A percentile compares a stretch with the other conserved stretches of the same genome.
Evolutionary conservation across 2,797 vertebrate genomes (phyloP).

Genomic region (Chelon auratus): DNA sequence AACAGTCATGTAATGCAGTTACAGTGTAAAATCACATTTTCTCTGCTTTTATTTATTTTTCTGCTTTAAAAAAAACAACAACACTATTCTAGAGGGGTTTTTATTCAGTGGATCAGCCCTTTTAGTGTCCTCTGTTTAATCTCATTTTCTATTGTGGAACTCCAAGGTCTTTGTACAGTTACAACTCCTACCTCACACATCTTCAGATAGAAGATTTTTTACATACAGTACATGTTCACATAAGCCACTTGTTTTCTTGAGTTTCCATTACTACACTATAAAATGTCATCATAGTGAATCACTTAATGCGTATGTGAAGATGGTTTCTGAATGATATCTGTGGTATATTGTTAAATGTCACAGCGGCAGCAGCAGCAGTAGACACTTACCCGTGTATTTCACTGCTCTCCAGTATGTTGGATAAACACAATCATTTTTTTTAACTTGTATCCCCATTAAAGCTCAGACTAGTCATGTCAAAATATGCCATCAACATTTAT

Average conservation of each 20-base stretch:
- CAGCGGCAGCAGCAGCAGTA: background rate
- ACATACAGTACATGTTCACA: background rate
- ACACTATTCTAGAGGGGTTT: conserved; percentile 5
- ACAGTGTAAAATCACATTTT: conserved; percentile 18
- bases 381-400: background rate
- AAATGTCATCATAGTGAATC: background rate
- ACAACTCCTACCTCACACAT: background rate
- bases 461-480: conserved; percentile 21
- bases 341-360: background rate
- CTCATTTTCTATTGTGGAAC: background rate
- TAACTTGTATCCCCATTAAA: background rate
- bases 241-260: background rate
- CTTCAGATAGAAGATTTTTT: background rate
- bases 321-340: background rate
- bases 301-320: background rate
- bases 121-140: conserved; percentile 25
- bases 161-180: background rate
- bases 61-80: conserved; percentile 21
- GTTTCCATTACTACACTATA: background rate
- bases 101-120: conserved; percentile 50
- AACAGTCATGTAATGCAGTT: conserved; percentile 47
- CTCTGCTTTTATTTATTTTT: conserved; percentile 32
- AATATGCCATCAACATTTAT: conserved; percentile 14
- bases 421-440: conserved; percentile 11
- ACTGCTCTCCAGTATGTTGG: conserved; percentile 9